Base-by-base conservation (phyloP, 2,797 vertebrate genomes). In the Uromys caudimaculatus region DNA sequence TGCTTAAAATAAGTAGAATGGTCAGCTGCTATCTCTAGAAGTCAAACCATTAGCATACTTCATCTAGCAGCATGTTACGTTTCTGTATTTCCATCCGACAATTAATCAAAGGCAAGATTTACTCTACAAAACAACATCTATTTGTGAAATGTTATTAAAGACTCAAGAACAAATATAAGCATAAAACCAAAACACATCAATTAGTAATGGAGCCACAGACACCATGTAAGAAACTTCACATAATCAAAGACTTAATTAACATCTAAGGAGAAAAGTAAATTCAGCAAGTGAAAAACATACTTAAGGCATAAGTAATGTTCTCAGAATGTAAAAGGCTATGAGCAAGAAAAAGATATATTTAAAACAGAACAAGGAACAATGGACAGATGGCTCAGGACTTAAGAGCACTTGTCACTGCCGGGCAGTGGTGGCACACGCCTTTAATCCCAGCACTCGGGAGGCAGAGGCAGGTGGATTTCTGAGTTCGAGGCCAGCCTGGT, bases 231-330 rank as follows among this genome's bases (percentile, higher is more conserved):
- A 86, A 87, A 90, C 8, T 58, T 94, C 84, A 27, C 29, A 90
- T 62, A 83, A 92, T 87, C 62, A 86, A 79, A 75, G 84, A 56
- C 47, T 38, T 60, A 89, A 67, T 38, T 60, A 89, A 67, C 47
- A 73, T 60, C 24, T 52, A 69, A 85, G 64, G 35, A 50, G 35
- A 89, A 12, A 89, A 35, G 56, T 69, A 91, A 54, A 85, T 58
- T 73, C 17, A 79, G 62, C 16, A 94, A 96, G 64, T 73, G 17
- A n/a, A 89, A 81, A 95, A 78, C 38, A 29, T 23, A 75, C 62
- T 85, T 81, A 64, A 89, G 83, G 27, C 29, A 64, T 93, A 86
- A 93, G 14, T 52, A 71, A 77, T 92, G 32, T 76, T 94, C 19
- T 90, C 19, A 95, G 27, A 86, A 38, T 12, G 35, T 77, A 76